Base-by-base conservation (phyloP, 2,888 invertebrate species). In the Matsumyia berberina region DNA sequence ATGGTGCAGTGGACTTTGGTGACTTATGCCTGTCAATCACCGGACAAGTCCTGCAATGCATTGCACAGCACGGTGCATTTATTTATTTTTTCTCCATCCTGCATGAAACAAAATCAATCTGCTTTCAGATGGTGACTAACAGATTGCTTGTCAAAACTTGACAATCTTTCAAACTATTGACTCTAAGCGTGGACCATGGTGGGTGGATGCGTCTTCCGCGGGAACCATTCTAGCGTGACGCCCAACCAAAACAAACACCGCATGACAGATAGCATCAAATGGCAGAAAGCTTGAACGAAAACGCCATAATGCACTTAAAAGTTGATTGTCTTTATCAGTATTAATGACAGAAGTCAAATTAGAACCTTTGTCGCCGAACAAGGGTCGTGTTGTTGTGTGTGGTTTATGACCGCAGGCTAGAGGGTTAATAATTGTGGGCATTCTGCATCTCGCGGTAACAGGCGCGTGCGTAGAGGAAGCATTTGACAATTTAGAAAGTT, bases 331-430 rank as follows among this genome's bases (percentile, higher is more conserved):
- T 78, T 60, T 72, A 83, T 58, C 72, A 60, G 67, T 51, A 44
- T 46, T 77, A 82, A 82, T 72, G 82, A 82, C 82, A 78, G 82
- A n/a, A 12, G 72, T 35, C 67, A 66, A 77, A 82, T 82, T 77
- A 77, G 66, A 44, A 76, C 11, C 55, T 64, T 29, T 72, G 62
- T 42, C 19, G n/a, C 7, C 53, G 60, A 60, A 60, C 35, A 9
- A 60, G 44, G 35, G 72, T 60, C 37, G 37, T 19, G 31, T 53
- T 39, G 57, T 11, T 8, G 6, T 39, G 49, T 49, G 49, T 62
- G 31, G 37, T 49, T 39, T 62, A 62, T 55, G 42, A 11, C 37
- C 42, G 53, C 55, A 64, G 31, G 17, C 17, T 46, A 31, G 31
- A 17, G 62, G 19, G 49, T 58, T 53, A 70, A 51, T 46, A 37